These are phyloP conservation scores for Julus scandinavius DNA, from an alignment of 2,888 invertebrate genomes.

Conservation along the genomic window DNA sequence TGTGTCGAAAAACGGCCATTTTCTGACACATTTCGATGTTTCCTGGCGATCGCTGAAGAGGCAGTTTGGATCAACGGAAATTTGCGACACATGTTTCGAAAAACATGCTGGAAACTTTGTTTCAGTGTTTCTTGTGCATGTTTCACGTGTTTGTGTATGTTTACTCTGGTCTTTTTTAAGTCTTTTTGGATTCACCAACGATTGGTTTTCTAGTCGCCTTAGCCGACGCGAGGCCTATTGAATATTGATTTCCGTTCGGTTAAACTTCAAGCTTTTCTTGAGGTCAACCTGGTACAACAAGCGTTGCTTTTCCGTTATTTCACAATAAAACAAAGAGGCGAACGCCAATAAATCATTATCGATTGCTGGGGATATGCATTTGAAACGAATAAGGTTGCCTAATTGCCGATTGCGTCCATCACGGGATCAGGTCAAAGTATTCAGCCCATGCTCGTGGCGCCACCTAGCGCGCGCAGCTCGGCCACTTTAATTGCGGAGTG, in stretches of 20 bases:
- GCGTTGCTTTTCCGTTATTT: conserved; percentile 16
- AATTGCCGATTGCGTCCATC: background rate
- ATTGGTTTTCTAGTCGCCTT: background rate
- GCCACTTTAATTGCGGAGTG: too few relatives aligned
- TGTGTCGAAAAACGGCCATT: too few relatives aligned
- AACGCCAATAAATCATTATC: conserved; percentile 18
- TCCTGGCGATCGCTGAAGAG: too few relatives aligned
- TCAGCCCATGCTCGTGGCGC: background rate
- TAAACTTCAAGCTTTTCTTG: conserved; percentile 23
- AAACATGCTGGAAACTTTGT: too few relatives aligned
- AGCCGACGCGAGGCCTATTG: background rate
- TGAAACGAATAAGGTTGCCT: background rate
- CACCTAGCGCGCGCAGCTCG: background rate
- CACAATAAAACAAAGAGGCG: background rate
- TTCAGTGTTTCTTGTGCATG: too few relatives aligned
- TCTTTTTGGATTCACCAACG: background rate
- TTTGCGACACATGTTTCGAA: too few relatives aligned
- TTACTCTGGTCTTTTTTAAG: too few relatives aligned
- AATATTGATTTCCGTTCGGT: conserved; percentile 25
- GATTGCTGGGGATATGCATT: background rate
- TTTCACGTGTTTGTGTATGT: too few relatives aligned
- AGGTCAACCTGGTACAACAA: conserved; percentile 19
- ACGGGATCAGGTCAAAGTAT: background rate
- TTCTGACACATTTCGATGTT: too few relatives aligned
- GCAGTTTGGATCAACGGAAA: too few relatives aligned